phyloP scores from a whole-genome alignment of 92 coral and sea anemone species.

The Hydrozoanthus gracilis region DNA sequence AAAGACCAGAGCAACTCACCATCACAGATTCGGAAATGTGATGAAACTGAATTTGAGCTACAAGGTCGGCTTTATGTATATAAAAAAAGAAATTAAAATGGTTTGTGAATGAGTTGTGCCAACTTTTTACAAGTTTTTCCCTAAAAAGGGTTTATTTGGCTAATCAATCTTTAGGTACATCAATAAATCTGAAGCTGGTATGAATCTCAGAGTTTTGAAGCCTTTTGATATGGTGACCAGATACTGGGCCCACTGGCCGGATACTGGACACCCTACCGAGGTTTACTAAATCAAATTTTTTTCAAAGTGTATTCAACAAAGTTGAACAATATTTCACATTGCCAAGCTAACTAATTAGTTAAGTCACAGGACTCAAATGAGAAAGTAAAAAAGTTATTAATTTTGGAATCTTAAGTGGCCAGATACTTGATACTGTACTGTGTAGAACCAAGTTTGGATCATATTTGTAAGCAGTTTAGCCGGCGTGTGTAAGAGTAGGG shows the following conservation, averaged over 20 bases:
- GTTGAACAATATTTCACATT: neutral
- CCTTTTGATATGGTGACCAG: no score
- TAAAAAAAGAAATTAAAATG: constrained; percentile 37
- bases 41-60: constrained; percentile 68
- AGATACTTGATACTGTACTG: neutral
- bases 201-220: neutral
- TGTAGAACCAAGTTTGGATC: no score
- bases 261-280: constrained; percentile 13
- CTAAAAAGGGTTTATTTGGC: constrained; percentile 15
- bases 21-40: constrained; percentile 64
- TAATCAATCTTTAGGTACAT: constrained; percentile 10
- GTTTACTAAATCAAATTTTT: constrained; percentile 16
- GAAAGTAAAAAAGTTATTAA: neutral
- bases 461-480: no score
- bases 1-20: constrained; percentile 50
- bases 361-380: constrained; percentile 15
- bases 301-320: constrained; percentile 22
- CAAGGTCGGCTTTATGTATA: no score
- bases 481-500: no score
- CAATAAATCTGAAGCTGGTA: neutral
- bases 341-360: neutral
- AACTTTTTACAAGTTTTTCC: neutral
- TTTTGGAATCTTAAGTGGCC: constrained; percentile 14
- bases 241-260: no score
- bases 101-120: constrained; percentile 19